Evolutionary conservation across 2,113 vertebrate species (phyloP).

Genomic region (Gambusia holbrooki): DNA sequence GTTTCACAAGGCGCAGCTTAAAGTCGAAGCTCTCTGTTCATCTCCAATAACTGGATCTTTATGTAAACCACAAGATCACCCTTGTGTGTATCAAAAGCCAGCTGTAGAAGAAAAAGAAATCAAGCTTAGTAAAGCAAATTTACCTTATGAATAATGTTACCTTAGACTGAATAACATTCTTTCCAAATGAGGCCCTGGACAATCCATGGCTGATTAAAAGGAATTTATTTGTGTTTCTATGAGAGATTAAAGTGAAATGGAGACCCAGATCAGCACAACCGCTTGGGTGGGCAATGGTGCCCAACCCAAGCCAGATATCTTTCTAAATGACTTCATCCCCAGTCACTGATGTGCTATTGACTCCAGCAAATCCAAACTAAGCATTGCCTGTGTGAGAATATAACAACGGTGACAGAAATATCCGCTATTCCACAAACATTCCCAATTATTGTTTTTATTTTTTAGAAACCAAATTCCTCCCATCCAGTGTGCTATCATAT

Average conservation of each 20-base stretch:
- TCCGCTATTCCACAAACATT: constrained; percentile 35
- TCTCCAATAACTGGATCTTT: constrained; percentile 43
- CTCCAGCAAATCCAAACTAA: constrained; percentile 51
- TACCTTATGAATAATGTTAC: constrained; percentile 67
- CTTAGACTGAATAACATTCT: constrained; percentile 74
- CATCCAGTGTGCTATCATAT: background rate
- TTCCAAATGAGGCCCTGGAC: constrained; percentile 69
- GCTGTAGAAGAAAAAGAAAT: constrained; percentile 39
- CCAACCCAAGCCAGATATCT: constrained; percentile 54
- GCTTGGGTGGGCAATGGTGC: constrained; percentile 64
- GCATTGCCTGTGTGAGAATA: constrained; percentile 41
- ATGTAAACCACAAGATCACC: constrained; percentile 39
- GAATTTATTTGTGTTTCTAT: constrained; percentile 72
- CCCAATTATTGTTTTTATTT: background rate
- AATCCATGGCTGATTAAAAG: constrained; percentile 69
- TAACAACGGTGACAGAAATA: constrained; percentile 7
- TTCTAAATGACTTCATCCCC: constrained; percentile 53
- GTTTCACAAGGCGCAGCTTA: constrained; percentile 20
- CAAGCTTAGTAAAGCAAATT: constrained; percentile 50
- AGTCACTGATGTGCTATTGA: constrained; percentile 24
- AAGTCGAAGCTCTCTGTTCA: constrained; percentile 20
- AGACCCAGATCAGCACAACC: constrained; percentile 66
- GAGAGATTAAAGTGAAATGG: constrained; percentile 46
- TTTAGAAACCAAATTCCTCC: background rate
- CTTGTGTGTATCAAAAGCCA: constrained; percentile 45